Base-by-base conservation (phyloP, 2,797 vertebrate genomes). In the Microctenopoma lineatum region DNA sequence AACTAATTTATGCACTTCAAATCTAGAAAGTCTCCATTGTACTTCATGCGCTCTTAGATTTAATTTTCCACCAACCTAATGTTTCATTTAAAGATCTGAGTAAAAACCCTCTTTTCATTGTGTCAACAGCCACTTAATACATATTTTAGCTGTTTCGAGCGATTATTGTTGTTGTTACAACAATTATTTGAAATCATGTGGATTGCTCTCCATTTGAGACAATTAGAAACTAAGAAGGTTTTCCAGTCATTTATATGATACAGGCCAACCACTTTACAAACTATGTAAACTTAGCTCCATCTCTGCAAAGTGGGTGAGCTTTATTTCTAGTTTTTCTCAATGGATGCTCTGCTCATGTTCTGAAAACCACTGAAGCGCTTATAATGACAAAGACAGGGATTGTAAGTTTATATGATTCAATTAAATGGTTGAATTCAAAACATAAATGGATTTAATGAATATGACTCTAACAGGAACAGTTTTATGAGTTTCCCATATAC, bases 121-220 rank as follows among this genome's bases (percentile, higher is more conserved):
- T 73, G 81, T 92, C n/a, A n/a, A n/a, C n/a, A n/a, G 70, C 81
- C 74, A 32, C 82, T 80, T 87, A 89, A 82, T 67, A 66, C 78
- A 83, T 61, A 75, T 81, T 87, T 38, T 42, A 48, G 66, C 65
- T 14, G 65, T 83, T 88, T 81, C 36, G 62, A 82, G 70, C 32
- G 18, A n/a, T 70, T 80, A 70, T 75, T 71, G 73, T 56, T 85
- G 80, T 87, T 87, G 65, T 73, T 80, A 42, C 60, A 86, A 58
- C 75, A 47, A 84, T 91, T 70, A 88, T 81, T 72, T 69, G 47
- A 80, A 87, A 85, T 79, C 39, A 9, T 72, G 58, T 14, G 53
- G 72, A 83, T 64, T 72, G 26, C 70, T 59, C 29, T 18, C 60
- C 64, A 86, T 89, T 89, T 77, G 75, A 64, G 64, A 68, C 54